phyloP scores from a whole-genome alignment of 2,113 vertebrate species.

The Acrocephalus kingi region DNA sequence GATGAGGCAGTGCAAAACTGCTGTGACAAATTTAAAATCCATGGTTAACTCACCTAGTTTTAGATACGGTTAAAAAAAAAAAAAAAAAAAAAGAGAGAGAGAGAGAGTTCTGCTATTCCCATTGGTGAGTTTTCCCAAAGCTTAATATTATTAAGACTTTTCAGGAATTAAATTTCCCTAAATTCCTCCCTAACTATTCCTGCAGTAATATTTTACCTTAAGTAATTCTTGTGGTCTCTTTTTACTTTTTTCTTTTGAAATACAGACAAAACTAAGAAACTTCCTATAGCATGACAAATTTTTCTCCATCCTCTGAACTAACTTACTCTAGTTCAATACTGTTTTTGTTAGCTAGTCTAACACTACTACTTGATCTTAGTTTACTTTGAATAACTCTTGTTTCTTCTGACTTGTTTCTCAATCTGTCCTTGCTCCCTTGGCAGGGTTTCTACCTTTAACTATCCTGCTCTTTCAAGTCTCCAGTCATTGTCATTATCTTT shows the following conservation, averaged over 20 bases:
- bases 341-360: not conserved
- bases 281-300: accelerated
- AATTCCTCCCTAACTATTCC: not conserved
- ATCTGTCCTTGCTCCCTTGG: not conserved
- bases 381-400: not conserved
- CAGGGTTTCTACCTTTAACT: not conserved
- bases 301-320: not conserved
- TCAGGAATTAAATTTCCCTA: not conserved
- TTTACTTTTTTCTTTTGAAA: not conserved
- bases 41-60: not conserved
- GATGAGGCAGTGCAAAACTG: not conserved
- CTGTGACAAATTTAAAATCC: not conserved
- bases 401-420: not conserved
- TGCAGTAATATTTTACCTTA: not conserved
- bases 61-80: not conserved
- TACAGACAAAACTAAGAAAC: not conserved
- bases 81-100: not conserved
- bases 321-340: accelerated
- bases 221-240: not conserved
- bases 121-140: not conserved
- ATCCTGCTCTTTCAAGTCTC: not conserved
- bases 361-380: not conserved
- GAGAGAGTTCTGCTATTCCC: not conserved
- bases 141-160: not conserved
- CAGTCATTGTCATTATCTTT: not conserved